Evolutionary conservation across 2,113 vertebrate species (phyloP).

Genomic region (Brachyhypopomus occidentalis): DNA sequence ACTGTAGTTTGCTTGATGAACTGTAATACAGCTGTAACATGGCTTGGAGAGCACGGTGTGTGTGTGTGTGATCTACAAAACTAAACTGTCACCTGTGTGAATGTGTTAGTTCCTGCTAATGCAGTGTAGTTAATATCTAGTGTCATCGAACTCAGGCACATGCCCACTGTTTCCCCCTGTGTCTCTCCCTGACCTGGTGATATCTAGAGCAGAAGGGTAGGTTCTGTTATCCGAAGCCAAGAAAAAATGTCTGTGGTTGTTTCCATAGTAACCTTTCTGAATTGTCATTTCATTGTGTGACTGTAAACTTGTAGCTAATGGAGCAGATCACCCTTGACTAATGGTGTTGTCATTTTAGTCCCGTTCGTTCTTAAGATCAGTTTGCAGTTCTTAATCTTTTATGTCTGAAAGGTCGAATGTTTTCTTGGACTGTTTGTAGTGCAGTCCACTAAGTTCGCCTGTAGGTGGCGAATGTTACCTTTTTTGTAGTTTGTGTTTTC

Average conservation of each 20-base stretch:
- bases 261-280: neutral
- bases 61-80: neutral
- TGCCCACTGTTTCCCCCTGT: neutral
- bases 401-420: neutral
- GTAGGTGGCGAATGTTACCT: neutral
- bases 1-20: constrained; percentile 24
- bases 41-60: constrained; percentile 58
- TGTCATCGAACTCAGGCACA: neutral
- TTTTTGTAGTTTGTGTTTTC: neutral
- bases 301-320: too few relatives aligned
- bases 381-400: neutral
- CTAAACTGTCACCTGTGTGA: neutral
- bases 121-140: neutral
- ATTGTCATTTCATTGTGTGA: neutral
- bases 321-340: neutral
- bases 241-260: neutral
- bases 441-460: neutral
- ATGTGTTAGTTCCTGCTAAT: neutral
- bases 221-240: neutral
- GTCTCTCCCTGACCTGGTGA: neutral
- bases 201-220: neutral
- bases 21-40: constrained; percentile 47
- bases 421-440: neutral
- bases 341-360: neutral
- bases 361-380: neutral